Evolutionary conservation across 2,113 vertebrate species (phyloP).

Genomic region (Hystrix cristata): DNA sequence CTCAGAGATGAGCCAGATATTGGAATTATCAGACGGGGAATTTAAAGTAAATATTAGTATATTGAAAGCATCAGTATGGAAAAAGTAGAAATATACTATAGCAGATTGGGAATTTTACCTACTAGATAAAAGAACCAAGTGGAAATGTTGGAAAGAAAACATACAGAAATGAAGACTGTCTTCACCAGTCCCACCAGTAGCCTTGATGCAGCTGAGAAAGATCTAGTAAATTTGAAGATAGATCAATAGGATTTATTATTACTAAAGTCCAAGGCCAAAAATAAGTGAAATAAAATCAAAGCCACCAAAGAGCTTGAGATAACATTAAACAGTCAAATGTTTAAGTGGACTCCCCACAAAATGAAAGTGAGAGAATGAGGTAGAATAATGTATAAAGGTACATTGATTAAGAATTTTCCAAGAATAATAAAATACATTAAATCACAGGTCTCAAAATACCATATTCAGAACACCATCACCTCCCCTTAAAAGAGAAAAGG

Average conservation of each 20-base stretch:
- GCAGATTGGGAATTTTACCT: background rate
- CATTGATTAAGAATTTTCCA: background rate
- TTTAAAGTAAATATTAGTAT: background rate
- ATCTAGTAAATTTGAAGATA: background rate
- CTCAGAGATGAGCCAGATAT: background rate
- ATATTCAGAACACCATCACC: background rate
- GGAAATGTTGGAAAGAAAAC: conserved; percentile 20
- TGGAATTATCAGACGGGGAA: background rate
- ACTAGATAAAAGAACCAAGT: background rate
- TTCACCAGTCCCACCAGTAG: background rate
- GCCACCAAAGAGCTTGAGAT: background rate
- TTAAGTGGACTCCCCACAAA: background rate
- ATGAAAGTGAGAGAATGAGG: background rate
- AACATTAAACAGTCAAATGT: background rate
- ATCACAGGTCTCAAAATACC: background rate
- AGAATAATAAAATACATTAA: background rate
- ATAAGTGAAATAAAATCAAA: background rate
- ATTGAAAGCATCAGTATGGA: background rate
- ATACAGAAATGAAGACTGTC: background rate
- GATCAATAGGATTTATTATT: background rate
- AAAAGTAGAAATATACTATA: background rate
- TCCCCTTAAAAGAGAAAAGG: background rate
- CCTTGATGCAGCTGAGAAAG: background rate
- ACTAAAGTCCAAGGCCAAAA: conserved; percentile 17
- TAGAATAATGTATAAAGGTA: background rate